A percentile compares a stretch with the other conserved stretches of the same genome.
Evolutionary conservation across 2,113 vertebrate genomes (phyloP).

Genomic region (Neolamprologus toae): DNA sequence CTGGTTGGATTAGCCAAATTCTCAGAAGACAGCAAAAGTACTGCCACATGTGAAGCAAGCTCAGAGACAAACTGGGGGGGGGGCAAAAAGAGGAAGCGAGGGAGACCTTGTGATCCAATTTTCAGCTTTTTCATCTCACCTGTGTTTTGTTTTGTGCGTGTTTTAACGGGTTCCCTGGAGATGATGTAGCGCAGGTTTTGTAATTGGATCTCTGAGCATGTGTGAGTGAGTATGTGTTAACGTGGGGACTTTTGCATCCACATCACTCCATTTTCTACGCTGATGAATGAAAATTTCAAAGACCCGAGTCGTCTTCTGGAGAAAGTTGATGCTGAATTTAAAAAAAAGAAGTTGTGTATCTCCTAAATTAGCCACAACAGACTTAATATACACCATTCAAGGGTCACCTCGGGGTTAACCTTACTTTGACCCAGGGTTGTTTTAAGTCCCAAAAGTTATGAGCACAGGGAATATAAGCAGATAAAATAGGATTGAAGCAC

Average conservation of each 20-base stretch:
- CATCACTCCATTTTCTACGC: neutral
- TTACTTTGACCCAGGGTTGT: constrained; percentile 32
- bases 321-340: neutral
- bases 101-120: constrained; percentile 50
- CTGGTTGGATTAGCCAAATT: constrained; percentile 31
- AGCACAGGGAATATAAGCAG: constrained; percentile 51
- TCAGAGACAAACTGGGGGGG: neutral
- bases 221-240: neutral
- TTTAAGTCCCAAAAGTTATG: constrained; percentile 49
- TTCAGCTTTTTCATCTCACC: constrained; percentile 18
- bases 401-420: constrained; percentile 22
- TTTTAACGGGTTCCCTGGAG: constrained; percentile 37
- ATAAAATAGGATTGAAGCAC: constrained; percentile 48
- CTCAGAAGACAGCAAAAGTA: constrained; percentile 14
- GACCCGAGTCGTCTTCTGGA: neutral
- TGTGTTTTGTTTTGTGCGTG: constrained; percentile 10
- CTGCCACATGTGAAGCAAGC: constrained; percentile 15
- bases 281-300: neutral
- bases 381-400: neutral
- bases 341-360: neutral
- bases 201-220: neutral
- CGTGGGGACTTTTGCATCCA: neutral
- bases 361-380: neutral
- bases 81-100: neutral
- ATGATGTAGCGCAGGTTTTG: neutral